Base-by-base conservation (phyloP, 2,888 invertebrate species). In the Lithophane socia region DNA sequence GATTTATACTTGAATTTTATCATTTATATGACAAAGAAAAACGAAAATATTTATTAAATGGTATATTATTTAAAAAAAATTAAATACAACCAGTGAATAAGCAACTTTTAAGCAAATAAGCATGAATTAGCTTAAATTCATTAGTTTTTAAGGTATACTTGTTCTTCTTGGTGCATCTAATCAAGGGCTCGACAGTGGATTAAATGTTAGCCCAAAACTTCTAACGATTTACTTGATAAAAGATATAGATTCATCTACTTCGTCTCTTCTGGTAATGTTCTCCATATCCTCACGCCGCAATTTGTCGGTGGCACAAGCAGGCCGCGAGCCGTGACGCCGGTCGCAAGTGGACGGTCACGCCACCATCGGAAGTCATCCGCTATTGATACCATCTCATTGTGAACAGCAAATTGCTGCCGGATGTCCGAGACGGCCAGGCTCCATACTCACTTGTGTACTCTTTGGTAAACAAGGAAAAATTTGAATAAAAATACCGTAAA, bases 321-420 rank as follows among this genome's bases (percentile, higher is more conserved):
- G 71, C 84, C 82, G 77, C 90, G 88, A 90, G 91, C 92, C 96
- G 94, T 96, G 95, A 95, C 96, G 94, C 88, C 90, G 92, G 93
- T 93, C 92, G 95, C 95, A 96, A 96, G 96, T 95, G 94, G 94
- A 88, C 90, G 92, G 92, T 90, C 94, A 94, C 94, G 92, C 91
- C 92, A 92, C 82, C 94, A 95, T 96, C 95, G 96, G 96, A 96
- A 96, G 95, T 93, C 92, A 92, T 93, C 93, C 93, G 93, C 95
- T 92, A 96, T 96, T 96, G 96, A 96, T 96, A 96, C 91, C 94
- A 96, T 96, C 96, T 95, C 96, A 96, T 96, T 96, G 96, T 96
- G 93, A 84, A 82, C 90, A 90, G 86, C 93, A 94, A 95, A 94
- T 95, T 94, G 93, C 91, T 83, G 88, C 94, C 96, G 96, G 96